Evolutionary conservation across 2,797 vertebrate genomes (phyloP), one percentile per base, ranked within the genome.

Genomic region (Chelon auratus): DNA sequence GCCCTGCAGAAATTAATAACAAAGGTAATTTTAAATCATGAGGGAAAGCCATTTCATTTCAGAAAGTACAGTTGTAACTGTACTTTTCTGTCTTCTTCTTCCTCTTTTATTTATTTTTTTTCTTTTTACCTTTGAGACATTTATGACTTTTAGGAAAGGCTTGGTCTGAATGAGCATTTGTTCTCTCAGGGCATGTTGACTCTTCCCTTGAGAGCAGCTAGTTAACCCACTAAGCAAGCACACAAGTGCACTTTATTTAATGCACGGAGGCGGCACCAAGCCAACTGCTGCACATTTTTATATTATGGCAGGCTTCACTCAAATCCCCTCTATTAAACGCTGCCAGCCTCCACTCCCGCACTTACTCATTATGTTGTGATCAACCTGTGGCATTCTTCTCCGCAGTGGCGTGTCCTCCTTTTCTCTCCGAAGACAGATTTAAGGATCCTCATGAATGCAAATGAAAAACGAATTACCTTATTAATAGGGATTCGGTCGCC

Each of bases 191-290:
- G 62, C 69, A 75, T 71, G 47, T 51, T 81, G 83, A 80, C 80
- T 83, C 76, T 79, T 77, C 75, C 62, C 50, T 70, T 67, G 61
- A 84, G 78, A 84, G 70, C 68, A 80, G 74, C 86, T 89, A 87
- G 81, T 90, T 92, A 92, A 88, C 84, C 83, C 83, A 85, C 85
- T 88, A 81, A 76, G 83, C 36, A 40, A 84, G 80, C 50, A 73
- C 77, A 80, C 58, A 74, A 93, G 88, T 88, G 88, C 90, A 92
- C 91, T 93, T 93, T 90, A 87, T 91, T 83, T 92, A 92, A 92
- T 93, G 88, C 89, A 83, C 24, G 26, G 63, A 75, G 43, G 72
- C 89, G 90, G 90, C 90, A 82, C 54, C 50, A n/a, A 37, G 87
- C 90, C 92, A 91, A 73, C 59, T 64, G 40, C 74, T 73, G 51